Evolutionary conservation across 2,113 vertebrate genomes (phyloP).

Genomic region (Terrapene triunguis): DNA sequence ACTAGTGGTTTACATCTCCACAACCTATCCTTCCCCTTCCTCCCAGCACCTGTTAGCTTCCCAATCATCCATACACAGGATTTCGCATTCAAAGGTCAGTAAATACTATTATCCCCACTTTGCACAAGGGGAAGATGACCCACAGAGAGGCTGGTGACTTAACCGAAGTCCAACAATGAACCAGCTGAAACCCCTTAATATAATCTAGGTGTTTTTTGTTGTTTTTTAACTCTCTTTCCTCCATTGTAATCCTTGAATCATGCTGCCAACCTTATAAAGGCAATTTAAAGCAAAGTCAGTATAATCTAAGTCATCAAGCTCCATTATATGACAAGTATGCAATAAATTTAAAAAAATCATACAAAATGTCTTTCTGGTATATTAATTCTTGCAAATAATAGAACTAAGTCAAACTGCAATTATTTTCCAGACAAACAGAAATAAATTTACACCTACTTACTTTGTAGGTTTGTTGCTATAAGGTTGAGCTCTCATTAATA

Average conservation of each 20-base stretch:
- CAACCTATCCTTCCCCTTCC: not conserved
- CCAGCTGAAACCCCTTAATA: rapidly evolving
- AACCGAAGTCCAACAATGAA: not conserved
- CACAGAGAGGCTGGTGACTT: not conserved
- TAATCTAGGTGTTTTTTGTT: not conserved
- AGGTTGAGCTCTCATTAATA: slow-evolving; percentile 10
- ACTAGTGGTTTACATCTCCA: not conserved
- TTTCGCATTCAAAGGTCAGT: not conserved
- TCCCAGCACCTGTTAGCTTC: not conserved
- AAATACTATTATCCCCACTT: rapidly evolving
- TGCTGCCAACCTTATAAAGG: not conserved
- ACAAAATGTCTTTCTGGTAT: not conserved
- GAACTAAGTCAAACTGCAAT: not conserved
- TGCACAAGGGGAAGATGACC: not conserved
- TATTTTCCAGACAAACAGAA: not conserved
- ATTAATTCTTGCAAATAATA: not conserved
- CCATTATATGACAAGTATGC: not conserved
- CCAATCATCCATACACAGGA: not conserved
- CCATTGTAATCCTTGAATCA: not conserved
- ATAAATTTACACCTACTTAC: slow-evolving; percentile 30
- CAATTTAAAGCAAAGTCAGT: not conserved
- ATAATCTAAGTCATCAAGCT: not conserved
- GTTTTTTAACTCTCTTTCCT: not conserved
- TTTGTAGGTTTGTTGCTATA: slow-evolving; percentile 14
- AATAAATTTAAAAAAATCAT: not conserved